Evolutionary conservation across 2,113 vertebrate genomes (phyloP).

Genomic region (Ochotona curzoniae): DNA sequence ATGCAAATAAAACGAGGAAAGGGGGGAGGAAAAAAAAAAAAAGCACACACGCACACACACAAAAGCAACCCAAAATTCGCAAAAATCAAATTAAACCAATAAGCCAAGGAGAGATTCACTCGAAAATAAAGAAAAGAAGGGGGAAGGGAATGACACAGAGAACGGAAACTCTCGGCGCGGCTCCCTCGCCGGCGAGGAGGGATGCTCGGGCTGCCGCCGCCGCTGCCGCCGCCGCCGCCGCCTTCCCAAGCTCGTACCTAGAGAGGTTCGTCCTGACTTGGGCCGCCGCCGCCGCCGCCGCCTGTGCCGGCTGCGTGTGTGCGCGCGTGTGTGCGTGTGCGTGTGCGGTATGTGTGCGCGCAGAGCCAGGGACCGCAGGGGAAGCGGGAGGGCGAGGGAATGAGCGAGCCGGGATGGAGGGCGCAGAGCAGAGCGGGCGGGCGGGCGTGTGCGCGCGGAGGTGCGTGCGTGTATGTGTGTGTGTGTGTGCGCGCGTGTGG

Average conservation of each 20-base stretch:
- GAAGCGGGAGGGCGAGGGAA: constrained; percentile 69
- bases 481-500: constrained; percentile 55
- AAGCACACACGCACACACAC: constrained; percentile 61
- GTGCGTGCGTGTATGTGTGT: constrained; percentile 39
- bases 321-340: constrained; percentile 77
- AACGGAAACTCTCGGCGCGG: constrained; percentile 83
- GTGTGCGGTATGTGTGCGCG: constrained; percentile 75
- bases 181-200: constrained; percentile 67
- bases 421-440: constrained; percentile 72
- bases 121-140: constrained; percentile 72
- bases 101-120: constrained; percentile 73
- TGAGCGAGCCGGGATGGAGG: constrained; percentile 64
- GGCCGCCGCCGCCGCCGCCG: constrained; percentile 77
- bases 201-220: constrained; percentile 76
- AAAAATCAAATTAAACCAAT: constrained; percentile 77
- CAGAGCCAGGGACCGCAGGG: constrained; percentile 77
- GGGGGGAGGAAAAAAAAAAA: not conserved
- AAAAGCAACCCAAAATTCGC: constrained; percentile 75
- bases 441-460: constrained; percentile 66
- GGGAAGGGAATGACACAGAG: constrained; percentile 72
- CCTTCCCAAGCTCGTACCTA: constrained; percentile 76
- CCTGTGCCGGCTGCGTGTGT: constrained; percentile 80
- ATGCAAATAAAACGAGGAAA: constrained; percentile 81
- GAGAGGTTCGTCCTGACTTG: constrained; percentile 82
- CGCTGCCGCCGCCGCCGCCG: constrained; percentile 67